Percentiles rank a stretch among this genome's conserved stretches.
Conservation (phyloP, 2,888 invertebrate species). For the Drosophila monieri region DNA sequence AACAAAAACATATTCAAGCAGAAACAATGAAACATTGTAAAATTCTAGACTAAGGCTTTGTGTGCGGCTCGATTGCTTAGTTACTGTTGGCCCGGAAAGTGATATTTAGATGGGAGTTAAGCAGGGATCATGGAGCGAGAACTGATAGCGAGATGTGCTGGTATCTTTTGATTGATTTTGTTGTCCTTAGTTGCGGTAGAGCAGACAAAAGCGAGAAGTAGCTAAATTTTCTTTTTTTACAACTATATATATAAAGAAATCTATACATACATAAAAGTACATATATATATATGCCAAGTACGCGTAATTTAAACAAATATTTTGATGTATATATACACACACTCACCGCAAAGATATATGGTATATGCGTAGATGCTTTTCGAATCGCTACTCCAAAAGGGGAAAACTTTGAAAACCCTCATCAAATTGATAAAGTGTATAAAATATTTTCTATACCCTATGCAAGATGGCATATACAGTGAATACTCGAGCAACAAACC, state of each 20-base stretch:
- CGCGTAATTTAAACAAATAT: constrained; percentile 52
- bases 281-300: constrained; percentile 55
- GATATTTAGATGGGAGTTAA: constrained; percentile 46
- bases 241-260: constrained; percentile 57
- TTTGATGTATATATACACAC: constrained; percentile 68
- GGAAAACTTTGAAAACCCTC: constrained; percentile 35
- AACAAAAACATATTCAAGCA: constrained; percentile 41
- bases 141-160: constrained; percentile 61
- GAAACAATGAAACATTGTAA: constrained; percentile 76
- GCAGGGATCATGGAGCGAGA: constrained; percentile 23
- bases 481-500: constrained; percentile 39
- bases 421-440: constrained; percentile 59
- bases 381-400: constrained; percentile 52
- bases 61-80: constrained; percentile 68
- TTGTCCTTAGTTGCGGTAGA: constrained; percentile 53
- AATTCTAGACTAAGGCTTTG: constrained; percentile 74
- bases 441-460: constrained; percentile 58
- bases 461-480: constrained; percentile 28
- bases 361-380: constrained; percentile 55
- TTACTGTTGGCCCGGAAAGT: constrained; percentile 62
- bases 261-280: constrained; percentile 55
- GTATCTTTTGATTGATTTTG: constrained; percentile 67
- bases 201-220: constrained; percentile 49
- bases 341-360: constrained; percentile 18
- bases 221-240: constrained; percentile 77